Conservation (phyloP, 35 echinoderm and acorn worm species). For the Heliocidaris erythrogramma region DNA sequence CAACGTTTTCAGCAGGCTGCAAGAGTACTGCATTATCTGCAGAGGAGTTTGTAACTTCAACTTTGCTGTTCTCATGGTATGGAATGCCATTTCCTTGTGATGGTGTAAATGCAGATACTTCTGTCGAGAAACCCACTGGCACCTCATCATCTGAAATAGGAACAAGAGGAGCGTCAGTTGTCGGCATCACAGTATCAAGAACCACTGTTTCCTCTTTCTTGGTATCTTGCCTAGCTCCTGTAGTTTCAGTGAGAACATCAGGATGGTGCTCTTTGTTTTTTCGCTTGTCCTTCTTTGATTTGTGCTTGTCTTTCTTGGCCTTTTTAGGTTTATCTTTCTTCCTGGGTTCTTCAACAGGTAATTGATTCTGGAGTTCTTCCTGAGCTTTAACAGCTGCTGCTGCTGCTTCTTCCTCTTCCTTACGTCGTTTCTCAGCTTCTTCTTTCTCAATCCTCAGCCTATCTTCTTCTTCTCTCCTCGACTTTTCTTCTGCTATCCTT, state of each 20-base stretch:
- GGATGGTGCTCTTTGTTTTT: constrained; percentile 12
- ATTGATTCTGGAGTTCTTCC: neutral
- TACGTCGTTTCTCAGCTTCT: constrained; percentile 10
- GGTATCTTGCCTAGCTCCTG: neutral
- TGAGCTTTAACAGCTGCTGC: constrained; percentile 26
- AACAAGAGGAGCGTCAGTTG: neutral
- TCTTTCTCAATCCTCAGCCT: constrained; percentile 35
- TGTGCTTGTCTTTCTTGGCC: constrained; percentile 47
- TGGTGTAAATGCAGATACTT: neutral
- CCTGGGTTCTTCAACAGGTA: constrained; percentile 44
- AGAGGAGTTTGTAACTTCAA: neutral
- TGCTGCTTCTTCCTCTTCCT: constrained; percentile 44
- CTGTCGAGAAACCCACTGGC: constrained; percentile 24
- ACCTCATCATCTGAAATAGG: constrained; percentile 44
- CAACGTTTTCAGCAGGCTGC: neutral
- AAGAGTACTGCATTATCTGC: neutral
- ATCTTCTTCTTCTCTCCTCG: constrained; percentile 29
- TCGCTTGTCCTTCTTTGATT: constrained; percentile 37
- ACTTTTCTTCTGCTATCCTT: constrained; percentile 35
- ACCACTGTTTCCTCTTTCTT: constrained; percentile 43
- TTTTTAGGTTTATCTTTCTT: constrained; percentile 63
- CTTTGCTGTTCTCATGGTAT: constrained; percentile 20
- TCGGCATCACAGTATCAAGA: constrained; percentile 31
- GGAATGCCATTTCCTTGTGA: constrained; percentile 1
- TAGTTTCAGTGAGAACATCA: neutral